phyloP scores from a whole-genome alignment of 2,888 invertebrate species.

The Lasioglossum figueresi region DNA sequence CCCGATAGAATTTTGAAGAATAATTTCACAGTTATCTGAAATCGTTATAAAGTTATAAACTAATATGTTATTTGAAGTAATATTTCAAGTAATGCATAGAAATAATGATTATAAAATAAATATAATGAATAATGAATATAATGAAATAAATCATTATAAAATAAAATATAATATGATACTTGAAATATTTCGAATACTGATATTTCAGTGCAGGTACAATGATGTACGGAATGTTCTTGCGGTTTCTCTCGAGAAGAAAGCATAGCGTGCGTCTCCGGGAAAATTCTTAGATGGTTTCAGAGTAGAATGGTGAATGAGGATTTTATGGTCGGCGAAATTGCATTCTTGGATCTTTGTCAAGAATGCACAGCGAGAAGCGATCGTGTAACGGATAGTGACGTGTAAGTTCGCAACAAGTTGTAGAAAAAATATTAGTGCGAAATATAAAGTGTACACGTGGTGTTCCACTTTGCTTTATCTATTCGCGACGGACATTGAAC shows the following conservation, averaged over 20 bases:
- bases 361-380: not conserved
- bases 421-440: not conserved
- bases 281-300: not conserved
- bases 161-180: not conserved
- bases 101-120: not conserved
- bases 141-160: not conserved
- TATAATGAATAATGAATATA: not conserved
- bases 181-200: too few species aligned
- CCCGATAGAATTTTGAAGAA: too few species aligned
- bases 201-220: not conserved
- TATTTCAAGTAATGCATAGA: not conserved
- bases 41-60: too few species aligned
- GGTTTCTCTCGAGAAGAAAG: not conserved
- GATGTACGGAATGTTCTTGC: not conserved
- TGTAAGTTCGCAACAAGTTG: constrained; percentile 9
- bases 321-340: constrained; percentile 20
- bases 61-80: not conserved
- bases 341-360: constrained; percentile 44
- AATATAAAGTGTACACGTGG: not conserved
- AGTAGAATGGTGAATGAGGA: not conserved
- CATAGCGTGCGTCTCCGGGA: not conserved
- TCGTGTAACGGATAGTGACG: constrained; percentile 2
- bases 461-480: not conserved
- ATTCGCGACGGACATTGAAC: not conserved
- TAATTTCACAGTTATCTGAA: too few species aligned